These are phyloP conservation scores for Ectropis grisescens DNA, from an alignment of 1,140 invertebrate genomes.

Conservation along the genomic window DNA sequence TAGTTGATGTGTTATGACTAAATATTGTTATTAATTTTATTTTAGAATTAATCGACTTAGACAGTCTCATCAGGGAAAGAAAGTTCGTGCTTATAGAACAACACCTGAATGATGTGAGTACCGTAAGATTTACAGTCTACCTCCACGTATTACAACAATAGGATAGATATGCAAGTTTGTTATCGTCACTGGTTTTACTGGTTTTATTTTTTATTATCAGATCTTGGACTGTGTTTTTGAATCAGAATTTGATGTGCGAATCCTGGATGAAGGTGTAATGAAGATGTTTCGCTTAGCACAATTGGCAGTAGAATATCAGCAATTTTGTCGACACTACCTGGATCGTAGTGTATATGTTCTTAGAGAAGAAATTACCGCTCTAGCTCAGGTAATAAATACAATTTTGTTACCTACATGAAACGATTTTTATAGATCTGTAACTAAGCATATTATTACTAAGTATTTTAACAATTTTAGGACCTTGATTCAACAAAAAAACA, in stretches of 20 bases:
- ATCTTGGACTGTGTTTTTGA: constrained; percentile 74
- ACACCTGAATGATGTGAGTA: constrained; percentile 73
- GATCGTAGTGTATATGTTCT: constrained; percentile 75
- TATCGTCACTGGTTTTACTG: too few relatives aligned
- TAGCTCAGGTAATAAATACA: constrained; percentile 61
- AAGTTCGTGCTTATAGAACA: constrained; percentile 75
- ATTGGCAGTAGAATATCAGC: constrained; percentile 77
- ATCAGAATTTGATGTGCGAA: constrained; percentile 73
- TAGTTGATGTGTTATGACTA: constrained; percentile 3
- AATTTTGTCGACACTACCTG: constrained; percentile 78
- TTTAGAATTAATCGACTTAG: constrained; percentile 74
- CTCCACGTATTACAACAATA: too few relatives aligned
- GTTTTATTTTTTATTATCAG: constrained; percentile 21
- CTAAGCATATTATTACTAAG: too few relatives aligned
- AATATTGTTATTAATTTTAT: constrained; percentile 1
- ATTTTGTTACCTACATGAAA: background rate
- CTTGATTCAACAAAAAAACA: constrained; percentile 44
- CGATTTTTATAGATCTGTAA: too few relatives aligned
- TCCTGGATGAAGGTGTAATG: constrained; percentile 76
- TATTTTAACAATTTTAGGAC: constrained; percentile 34
- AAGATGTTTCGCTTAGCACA: constrained; percentile 78
- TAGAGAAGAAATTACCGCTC: constrained; percentile 71
- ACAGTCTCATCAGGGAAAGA: constrained; percentile 73
- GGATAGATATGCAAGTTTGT: too few relatives aligned
- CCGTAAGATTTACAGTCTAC: too few relatives aligned